A percentile compares a stretch with the other conserved stretches of the same genome.
Conservation (phyloP, 2,113 vertebrate genomes). For the Dolichallabes microphthalmus region DNA sequence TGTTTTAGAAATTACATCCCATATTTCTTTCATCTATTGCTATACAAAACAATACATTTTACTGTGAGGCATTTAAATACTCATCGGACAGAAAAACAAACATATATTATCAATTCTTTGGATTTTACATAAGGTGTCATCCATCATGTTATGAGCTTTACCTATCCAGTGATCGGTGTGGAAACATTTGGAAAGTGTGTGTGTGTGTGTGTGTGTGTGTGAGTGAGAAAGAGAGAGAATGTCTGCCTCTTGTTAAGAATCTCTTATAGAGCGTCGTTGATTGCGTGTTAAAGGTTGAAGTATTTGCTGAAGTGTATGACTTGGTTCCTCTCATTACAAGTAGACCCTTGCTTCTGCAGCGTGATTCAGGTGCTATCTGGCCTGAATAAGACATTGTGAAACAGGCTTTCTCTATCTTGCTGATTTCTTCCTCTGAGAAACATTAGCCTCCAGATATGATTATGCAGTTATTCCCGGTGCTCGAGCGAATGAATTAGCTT, state of each 20-base stretch:
- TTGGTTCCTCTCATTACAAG: background rate
- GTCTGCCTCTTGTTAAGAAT: constrained; percentile 12
- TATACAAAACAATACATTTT: constrained; percentile 8
- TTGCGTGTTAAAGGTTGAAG: constrained; percentile 4
- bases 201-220: background rate
- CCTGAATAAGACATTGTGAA: constrained; percentile 25
- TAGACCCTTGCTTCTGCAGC: background rate
- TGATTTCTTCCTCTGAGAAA: constrained; percentile 29
- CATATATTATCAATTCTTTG: background rate
- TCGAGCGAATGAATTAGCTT: constrained; percentile 26
- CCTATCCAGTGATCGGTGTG: background rate
- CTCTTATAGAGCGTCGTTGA: background rate
- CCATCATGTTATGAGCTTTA: constrained; percentile 18
- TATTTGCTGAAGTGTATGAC: background rate
- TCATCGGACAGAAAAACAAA: constrained; percentile 27
- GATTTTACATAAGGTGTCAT: background rate
- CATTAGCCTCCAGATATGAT: constrained; percentile 25
- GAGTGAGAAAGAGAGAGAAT: background rate
- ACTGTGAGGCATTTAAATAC: constrained; percentile 10
- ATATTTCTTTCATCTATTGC: background rate
- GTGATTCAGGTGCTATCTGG: constrained; percentile 21
- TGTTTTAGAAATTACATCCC: background rate
- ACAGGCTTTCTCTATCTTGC: constrained; percentile 20
- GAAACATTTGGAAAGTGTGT: background rate
- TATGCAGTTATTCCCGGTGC: constrained; percentile 21